Evolutionary conservation across 2,888 invertebrate species (phyloP), one percentile per base, ranked within the genome.

Genomic region (Laothoe populi): DNA sequence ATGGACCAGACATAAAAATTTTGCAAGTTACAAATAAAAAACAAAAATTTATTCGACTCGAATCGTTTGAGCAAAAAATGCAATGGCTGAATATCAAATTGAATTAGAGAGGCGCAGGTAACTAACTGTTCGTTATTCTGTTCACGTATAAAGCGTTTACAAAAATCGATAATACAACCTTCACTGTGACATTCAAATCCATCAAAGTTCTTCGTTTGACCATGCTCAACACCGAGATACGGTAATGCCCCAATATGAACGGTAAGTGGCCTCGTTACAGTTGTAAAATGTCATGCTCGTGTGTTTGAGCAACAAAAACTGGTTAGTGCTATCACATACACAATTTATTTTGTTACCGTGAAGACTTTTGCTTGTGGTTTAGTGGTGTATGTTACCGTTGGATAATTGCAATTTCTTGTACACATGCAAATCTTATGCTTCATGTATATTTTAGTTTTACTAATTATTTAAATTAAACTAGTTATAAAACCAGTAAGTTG

Each of bases 241-340:
- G 78, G 79, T 84, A 81, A 85, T 82, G 81, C 83, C 78, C 82
- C 79, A 86, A 86, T 86, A 84, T 72, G 83, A 85, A 81, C 83
- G 81, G 83, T 86, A 82, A 80, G 77, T 83, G 85, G 83, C 91
- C 90, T 90, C 89, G 91, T 88, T 90, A 89, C 87, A 87, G 85
- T 87, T 90, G 85, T 83, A 85, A 90, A 90, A 90, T 90, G 90
- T 90, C 90, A 89, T 82, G 81, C 82, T 83, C 84, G 85, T 84
- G 76, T 79, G 79, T 85, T 83, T 82, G 79, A 79, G 83, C 83
- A 83, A 84, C 83, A 70, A 70, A 71, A 81, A 84, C 83, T 79
- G 79, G 83, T 83, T 79, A 68, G 73, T 75, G 72, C 74, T 80
- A 80, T 77, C 75, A 70, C 73, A 75, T 71, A 76, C 70, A 79